Percentiles rank a stretch among this genome's conserved stretches.
Conservation (phyloP, 2,113 vertebrate genomes). For the Tetrax tetrax region DNA sequence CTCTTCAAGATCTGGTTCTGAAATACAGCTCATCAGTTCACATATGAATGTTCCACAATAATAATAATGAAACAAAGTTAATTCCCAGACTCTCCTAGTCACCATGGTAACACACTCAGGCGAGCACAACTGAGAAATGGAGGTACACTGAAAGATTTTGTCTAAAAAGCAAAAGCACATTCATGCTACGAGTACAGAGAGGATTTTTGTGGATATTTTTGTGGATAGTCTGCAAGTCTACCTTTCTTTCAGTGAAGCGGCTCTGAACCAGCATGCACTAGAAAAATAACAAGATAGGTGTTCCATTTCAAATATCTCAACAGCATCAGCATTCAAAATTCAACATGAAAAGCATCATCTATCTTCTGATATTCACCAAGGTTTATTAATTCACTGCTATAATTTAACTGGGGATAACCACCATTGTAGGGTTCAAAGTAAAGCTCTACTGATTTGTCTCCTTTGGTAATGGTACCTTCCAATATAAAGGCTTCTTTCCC, state of each 20-base stretch:
- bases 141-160: background rate
- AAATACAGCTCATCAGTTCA: background rate
- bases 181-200: background rate
- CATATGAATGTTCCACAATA: background rate
- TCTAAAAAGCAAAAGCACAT: background rate
- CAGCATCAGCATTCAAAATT: background rate
- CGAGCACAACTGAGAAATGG: background rate
- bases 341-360: background rate
- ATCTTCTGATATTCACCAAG: background rate
- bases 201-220: background rate
- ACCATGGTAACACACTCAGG: slow-evolving; percentile 28
- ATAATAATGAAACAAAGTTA: slow-evolving; percentile 5
- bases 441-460: background rate
- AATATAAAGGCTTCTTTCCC: background rate
- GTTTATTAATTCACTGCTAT: background rate
- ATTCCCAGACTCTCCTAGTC: slow-evolving; percentile 21
- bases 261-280: background rate
- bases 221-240: background rate
- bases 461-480: background rate
- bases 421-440: background rate
- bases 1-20: slow-evolving; percentile 6
- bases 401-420: background rate
- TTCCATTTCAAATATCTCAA: background rate
- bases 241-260: background rate
- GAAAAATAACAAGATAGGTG: background rate